Evolutionary conservation across 2,888 invertebrate genomes (phyloP).

Genomic region (Sarcophaga caerulescens): DNA sequence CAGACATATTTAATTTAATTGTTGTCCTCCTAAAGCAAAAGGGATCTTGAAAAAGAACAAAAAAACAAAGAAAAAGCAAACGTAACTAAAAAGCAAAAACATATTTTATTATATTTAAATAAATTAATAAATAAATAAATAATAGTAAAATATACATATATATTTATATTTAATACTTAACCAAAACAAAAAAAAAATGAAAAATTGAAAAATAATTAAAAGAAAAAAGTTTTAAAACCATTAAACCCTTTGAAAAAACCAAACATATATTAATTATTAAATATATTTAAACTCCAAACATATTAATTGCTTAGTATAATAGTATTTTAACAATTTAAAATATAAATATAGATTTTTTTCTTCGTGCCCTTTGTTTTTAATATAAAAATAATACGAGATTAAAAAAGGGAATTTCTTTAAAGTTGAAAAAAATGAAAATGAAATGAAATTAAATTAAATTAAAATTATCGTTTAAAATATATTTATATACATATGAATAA

Average conservation of each 20-base stretch:
- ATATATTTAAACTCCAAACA: constrained; percentile 12
- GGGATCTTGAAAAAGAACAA: neutral
- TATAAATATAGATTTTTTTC: constrained; percentile 1
- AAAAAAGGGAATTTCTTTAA: neutral
- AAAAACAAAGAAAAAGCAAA: constrained; percentile 42
- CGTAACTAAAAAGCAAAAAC: constrained; percentile 48
- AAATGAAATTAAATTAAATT: constrained; percentile 11
- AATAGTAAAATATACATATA: constrained; percentile 23
- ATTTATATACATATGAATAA: neutral
- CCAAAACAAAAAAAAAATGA: neutral
- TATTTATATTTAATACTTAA: neutral
- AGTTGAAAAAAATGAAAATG: constrained; percentile 29
- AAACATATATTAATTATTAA: constrained; percentile 45
- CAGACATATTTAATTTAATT: neutral
- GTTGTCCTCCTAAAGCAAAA: neutral
- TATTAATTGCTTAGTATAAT: constrained; percentile 34
- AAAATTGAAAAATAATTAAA: neutral
- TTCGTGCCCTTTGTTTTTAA: constrained; percentile 2
- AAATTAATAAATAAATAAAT: constrained; percentile 28
- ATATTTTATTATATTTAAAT: constrained; percentile 51
- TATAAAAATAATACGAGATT: neutral
- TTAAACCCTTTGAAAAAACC: constrained; percentile 8
- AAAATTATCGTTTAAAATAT: constrained; percentile 24
- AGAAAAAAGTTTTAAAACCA: constrained; percentile 40
- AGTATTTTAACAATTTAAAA: constrained; percentile 22